Evolutionary conservation across 2,113 vertebrate species (phyloP), one percentile per base, ranked within the genome.

Genomic region (Thryonomys swinderianus): DNA sequence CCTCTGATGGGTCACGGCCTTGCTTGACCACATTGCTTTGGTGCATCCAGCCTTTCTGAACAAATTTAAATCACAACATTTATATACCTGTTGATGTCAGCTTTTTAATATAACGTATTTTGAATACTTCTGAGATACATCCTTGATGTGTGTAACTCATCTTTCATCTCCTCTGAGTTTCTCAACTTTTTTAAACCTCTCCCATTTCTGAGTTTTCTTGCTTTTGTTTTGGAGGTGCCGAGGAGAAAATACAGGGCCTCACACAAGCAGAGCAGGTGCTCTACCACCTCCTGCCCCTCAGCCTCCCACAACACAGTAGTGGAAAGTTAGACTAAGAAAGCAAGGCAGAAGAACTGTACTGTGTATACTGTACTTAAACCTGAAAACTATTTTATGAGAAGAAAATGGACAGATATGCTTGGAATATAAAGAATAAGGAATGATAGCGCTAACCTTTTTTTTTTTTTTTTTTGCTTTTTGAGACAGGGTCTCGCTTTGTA

Each of bases 381-480:
- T 34, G 82, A 37, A 79, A 81, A 73, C 51, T 76, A 40, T 4
- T 11, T 84, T 85, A 87, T 55, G 48, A 78, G 42, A 91, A 93
- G 5, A 62, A 95, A 69, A 92, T 88, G 32, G 62, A 78, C 27
- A 67, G n/a, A 11, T 57, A 71, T 76, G 67, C 55, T 73, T 59
- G 67, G 34, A 88, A 67, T 73, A 92, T 90, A 83, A 83, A 83
- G n/a, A 85, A 95, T 95, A 86, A 30, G 10, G 71, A 3, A 85
- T 81, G 18, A 92, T 61, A 32, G 83, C 11, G 51, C 84, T 90
- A 96, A 51, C 9, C 55, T 95, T 84, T n/a, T n/a, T n/a, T n/a
- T n/a, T n/a, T n/a, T n/a, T n/a, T n/a, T n/a, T n/a, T n/a, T n/a
- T n/a, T n/a, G n/a, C n/a, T n/a, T n/a, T n/a, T n/a, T 81, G 18